Base-by-base conservation (phyloP, 1,140 invertebrate species). In the Leptoteleia sp. region DNA sequence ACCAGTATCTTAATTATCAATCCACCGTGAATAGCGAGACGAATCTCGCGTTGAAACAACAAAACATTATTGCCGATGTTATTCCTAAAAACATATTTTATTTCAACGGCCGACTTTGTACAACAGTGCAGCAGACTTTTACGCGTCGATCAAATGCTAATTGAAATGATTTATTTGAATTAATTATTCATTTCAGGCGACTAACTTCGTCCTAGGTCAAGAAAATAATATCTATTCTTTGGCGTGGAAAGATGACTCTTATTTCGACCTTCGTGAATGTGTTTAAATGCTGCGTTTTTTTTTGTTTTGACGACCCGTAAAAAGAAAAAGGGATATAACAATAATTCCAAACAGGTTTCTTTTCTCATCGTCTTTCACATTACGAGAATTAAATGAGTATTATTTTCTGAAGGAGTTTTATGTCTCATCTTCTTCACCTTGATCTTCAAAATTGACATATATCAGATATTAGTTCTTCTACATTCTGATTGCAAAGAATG, bases 341-440 rank as follows among this genome's bases (percentile, higher is more conserved):
- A 61, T 70, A 40, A 62, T 42, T 42, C 35, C 43, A 71, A 65
- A 78, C 75, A 67, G 75, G 75, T 78, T 76, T 77, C 43, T 65
- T 70, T 54, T 76, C 65, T 48, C 57, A 65, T 70, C 47, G 17
- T 65, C 62, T 57, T 52, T 61, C 27, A 48, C 8, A 45, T 50
- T 59, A 33, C 22, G 19, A 55, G 55, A 29, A 67, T 54, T 67
- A 67, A 70, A 50, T 42, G 16, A 42, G 64, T 45, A 47, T 59
- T 38, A 65, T 57, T 73, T 65, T 50, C 61, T 65, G 29, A 33
- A 42, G 29, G 17, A 35, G 38, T 50, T 48, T 73, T 64, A 29
- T 64, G 31, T 48, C 19, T 31, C 17, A 1, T 11, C 3, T 37
- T 37, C 22, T 48, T 48, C 13, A 12, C 13, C 37, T 33, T 37